phyloP scores from a whole-genome alignment of 53 echinoderm and acorn worm species.

The Zoroaster sp. region DNA sequence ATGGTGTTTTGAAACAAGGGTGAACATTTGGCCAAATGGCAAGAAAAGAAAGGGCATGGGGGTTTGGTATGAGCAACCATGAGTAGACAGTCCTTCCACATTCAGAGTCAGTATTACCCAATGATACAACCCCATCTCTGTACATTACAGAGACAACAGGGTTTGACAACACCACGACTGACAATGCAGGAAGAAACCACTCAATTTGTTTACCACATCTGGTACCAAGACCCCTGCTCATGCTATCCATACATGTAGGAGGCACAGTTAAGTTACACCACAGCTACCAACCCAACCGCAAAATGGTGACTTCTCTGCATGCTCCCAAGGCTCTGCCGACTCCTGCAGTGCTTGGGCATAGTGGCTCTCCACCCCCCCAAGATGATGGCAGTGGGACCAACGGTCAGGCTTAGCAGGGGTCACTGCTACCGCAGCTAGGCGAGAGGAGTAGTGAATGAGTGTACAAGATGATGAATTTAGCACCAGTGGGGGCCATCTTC shows the following conservation, averaged over 20 bases:
- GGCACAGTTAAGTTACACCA: not conserved
- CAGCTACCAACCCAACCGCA: no score
- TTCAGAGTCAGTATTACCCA: not conserved
- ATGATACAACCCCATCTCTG: no score
- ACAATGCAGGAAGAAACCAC: not conserved
- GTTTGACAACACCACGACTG: not conserved
- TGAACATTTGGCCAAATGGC: not conserved
- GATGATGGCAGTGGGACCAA: not conserved
- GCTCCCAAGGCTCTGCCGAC: not conserved
- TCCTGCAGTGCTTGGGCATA: not conserved
- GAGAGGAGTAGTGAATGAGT: not conserved
- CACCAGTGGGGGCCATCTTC: not conserved
- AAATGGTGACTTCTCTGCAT: not conserved
- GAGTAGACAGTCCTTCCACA: not conserved
- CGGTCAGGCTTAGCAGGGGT: not conserved
- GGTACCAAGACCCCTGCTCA: not conserved
- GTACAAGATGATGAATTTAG: not conserved
- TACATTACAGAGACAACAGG: not conserved
- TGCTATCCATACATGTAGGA: not conserved
- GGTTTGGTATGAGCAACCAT: not conserved
- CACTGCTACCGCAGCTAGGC: not conserved
- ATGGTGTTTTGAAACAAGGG: not conserved
- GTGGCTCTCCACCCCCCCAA: not conserved
- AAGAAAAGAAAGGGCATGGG: not conserved
- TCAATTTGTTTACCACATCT: not conserved